Conservation (phyloP, 1,140 invertebrate genomes). For the Pomacea maculata region DNA sequence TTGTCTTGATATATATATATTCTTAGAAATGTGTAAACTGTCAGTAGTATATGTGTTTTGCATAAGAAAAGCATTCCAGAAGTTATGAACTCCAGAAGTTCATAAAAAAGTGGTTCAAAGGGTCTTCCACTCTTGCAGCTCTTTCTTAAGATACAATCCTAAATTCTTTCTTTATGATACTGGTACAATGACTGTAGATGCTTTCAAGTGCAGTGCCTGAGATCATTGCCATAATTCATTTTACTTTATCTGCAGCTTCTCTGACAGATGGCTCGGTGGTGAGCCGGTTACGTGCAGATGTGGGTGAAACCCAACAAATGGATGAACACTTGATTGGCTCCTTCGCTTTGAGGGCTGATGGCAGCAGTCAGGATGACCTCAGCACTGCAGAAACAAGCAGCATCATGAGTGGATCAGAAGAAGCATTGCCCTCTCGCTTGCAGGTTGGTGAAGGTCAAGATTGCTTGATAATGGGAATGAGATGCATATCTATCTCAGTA, state of each 20-base stretch:
- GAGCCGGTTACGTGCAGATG: slow-evolving; percentile 1
- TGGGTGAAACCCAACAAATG: slow-evolving; percentile 13
- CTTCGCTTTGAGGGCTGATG: not conserved
- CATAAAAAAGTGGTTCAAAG: too few relatives aligned
- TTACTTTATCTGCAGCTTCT: slow-evolving; percentile 6
- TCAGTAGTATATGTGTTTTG: too few relatives aligned
- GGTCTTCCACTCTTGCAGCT: too few relatives aligned
- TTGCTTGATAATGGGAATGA: not conserved
- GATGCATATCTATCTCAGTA: too few relatives aligned
- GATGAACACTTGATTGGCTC: slow-evolving; percentile 10
- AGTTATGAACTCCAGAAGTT: too few relatives aligned
- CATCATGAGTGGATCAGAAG: not conserved
- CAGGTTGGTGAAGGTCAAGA: slow-evolving; percentile 1
- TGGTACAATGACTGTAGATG: too few relatives aligned
- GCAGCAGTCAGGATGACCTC: not conserved
- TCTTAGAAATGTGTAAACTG: too few relatives aligned
- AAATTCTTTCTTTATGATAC: too few relatives aligned
- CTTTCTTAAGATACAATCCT: too few relatives aligned
- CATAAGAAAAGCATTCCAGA: too few relatives aligned
- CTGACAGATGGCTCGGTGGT: slow-evolving; percentile 14
- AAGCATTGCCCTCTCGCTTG: not conserved
- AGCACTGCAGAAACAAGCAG: not conserved
- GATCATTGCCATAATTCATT: not conserved
- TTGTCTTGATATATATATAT: too few relatives aligned
- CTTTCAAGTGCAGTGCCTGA: too few relatives aligned